Conservation (phyloP, 2,113 vertebrate genomes). For the Pelusios castaneus region DNA sequence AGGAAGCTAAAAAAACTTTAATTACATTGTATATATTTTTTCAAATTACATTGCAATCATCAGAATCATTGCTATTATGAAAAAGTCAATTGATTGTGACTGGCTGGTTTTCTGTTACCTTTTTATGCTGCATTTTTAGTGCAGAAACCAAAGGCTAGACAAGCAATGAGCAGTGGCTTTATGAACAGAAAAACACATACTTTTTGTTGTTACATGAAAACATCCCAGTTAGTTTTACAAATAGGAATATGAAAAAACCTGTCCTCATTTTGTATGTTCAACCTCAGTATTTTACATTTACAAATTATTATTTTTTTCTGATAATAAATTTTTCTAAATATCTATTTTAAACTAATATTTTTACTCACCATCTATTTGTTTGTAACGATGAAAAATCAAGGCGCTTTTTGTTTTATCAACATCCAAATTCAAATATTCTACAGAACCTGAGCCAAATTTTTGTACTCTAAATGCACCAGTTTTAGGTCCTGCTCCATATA, state of each 20-base stretch:
- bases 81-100: not conserved
- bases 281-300: not conserved
- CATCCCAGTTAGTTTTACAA: not conserved
- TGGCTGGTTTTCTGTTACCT: not conserved
- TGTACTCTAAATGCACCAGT: slow-evolving; percentile 92
- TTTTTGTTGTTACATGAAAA: not conserved
- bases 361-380: slow-evolving; percentile 92
- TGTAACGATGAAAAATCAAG: slow-evolving; percentile 92
- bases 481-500: slow-evolving; percentile 95
- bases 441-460: slow-evolving; percentile 88
- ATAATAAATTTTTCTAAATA: not conserved
- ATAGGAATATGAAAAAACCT: not conserved
- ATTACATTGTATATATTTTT: not conserved
- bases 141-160: not conserved
- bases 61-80: not conserved
- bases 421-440: slow-evolving; percentile 86
- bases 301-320: rapidly evolving
- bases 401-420: slow-evolving; percentile 92
- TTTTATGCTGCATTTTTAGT: not conserved
- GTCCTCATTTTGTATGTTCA: not conserved
- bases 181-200: not conserved
- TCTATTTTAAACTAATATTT: slow-evolving; percentile 26
- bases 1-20: not conserved
- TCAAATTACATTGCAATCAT: not conserved
- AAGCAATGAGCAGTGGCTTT: not conserved